Evolutionary conservation across 2,113 vertebrate genomes (phyloP).

Genomic region (Puffinus mauretanicus): DNA sequence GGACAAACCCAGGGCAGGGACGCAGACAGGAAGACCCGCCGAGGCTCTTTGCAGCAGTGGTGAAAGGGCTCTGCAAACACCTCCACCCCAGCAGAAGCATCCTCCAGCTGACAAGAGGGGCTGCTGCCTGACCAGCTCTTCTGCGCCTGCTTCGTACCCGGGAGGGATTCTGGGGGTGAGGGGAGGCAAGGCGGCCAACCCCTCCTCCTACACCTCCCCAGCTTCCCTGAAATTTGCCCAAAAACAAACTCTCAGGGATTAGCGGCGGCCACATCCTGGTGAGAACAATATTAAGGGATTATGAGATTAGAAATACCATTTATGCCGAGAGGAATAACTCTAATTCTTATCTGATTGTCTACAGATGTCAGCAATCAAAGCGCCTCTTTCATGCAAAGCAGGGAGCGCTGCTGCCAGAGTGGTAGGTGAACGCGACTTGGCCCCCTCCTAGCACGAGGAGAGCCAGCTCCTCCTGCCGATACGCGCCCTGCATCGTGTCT

Average conservation of each 20-base stretch:
- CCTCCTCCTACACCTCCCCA: not conserved
- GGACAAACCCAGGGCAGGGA: accelerated
- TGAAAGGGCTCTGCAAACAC: not conserved
- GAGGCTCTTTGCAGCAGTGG: not conserved
- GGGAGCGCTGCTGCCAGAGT: not conserved
- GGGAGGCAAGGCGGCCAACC: not conserved
- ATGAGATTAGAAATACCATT: constrained; percentile 64
- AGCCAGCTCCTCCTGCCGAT: not conserved
- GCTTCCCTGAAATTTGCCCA: not conserved
- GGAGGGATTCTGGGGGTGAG: not conserved
- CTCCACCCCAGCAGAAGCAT: not conserved
- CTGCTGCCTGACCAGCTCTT: not conserved
- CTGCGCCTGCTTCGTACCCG: accelerated
- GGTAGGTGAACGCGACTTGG: not conserved
- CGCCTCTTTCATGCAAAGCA: not conserved
- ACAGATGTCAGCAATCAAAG: constrained; percentile 61
- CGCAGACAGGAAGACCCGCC: accelerated
- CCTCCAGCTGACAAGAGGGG: not conserved
- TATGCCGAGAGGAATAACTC: constrained; percentile 41
- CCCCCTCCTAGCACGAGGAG: not conserved
- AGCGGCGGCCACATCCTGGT: constrained; percentile 5
- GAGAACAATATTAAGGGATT: constrained; percentile 64
- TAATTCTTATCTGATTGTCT: constrained; percentile 63
- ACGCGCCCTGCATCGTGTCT: accelerated
- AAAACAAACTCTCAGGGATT: constrained; percentile 49